Percentiles rank a stretch among this genome's conserved stretches.
These are phyloP conservation scores for Apantesis nais DNA, from an alignment of 2,888 invertebrate genomes.

Conservation along the genomic window DNA sequence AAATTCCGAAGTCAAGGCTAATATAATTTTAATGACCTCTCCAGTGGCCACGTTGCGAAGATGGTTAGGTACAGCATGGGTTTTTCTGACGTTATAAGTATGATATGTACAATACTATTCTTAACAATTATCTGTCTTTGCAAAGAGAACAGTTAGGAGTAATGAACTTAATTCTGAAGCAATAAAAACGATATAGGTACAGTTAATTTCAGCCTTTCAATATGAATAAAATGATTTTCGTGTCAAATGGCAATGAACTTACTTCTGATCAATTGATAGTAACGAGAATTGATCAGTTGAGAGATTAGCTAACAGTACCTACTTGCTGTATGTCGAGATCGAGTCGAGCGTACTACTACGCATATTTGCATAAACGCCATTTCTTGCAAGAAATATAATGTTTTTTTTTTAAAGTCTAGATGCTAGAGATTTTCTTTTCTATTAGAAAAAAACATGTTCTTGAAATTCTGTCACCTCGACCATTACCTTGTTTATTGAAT, in stretches of 20 bases:
- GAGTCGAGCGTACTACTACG: constrained; percentile 5
- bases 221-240: constrained; percentile 42
- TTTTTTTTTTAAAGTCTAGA: background rate
- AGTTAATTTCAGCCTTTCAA: constrained; percentile 16
- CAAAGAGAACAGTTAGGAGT: background rate
- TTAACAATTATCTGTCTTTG: background rate
- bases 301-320: constrained; percentile 41
- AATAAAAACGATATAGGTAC: constrained; percentile 6
- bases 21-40: background rate
- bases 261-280: constrained; percentile 53
- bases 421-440: too few species aligned
- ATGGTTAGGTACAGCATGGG: background rate
- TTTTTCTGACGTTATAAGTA: background rate
- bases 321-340: constrained; percentile 8
- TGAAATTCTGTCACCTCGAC: too few species aligned
- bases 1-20: background rate
- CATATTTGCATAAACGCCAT: background rate
- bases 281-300: constrained; percentile 50
- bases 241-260: constrained; percentile 53
- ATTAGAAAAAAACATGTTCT: too few species aligned
- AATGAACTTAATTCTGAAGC: constrained; percentile 5
- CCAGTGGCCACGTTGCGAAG: background rate
- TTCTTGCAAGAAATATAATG: background rate
- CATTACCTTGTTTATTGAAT: background rate
- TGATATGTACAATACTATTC: background rate